Evolutionary conservation across 2,888 invertebrate genomes (phyloP), one percentile per base, ranked within the genome.

Genomic region (Folsomia candida): DNA sequence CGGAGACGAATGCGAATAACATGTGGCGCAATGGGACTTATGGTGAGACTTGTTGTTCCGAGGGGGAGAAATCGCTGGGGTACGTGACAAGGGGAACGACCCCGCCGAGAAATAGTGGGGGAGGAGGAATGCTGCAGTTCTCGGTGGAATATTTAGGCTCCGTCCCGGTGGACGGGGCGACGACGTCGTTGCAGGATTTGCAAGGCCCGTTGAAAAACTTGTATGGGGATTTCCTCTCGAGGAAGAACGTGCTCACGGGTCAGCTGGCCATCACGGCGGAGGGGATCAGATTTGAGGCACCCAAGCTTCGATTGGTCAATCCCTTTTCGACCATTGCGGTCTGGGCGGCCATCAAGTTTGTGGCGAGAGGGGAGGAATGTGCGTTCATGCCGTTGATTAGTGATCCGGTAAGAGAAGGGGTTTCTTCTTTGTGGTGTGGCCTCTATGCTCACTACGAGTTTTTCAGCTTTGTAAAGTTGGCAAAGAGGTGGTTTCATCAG

Each of bases 261-360:
- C 81, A 81, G 14, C 81, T 90, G 82, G 89, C 90, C 82, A 90
- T 90, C 78, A 89, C 89, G 1, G 85, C 86, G 79, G 85, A 86
- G 67, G 92, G 92, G 24, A 84, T 92, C n/a, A 88, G 89, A 82
- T 89, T 91, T n/a, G 86, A 88, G 81, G 76, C 79, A n/a, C 78
- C 80, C 0, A 79, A 78, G 71, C 73, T 80, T 18, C 74, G 80
- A 4, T 84, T 85, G 67, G 84, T 90, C 67, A 93, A 94, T 81
- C 91, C 93, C 1, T 94, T 94, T 81, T 91, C 93, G 24, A 91
- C 93, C 60, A 94, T 94, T 83, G 94, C 94, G 1, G 94, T 94
- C 1, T 94, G 94, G 94, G 94, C 94, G 22, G 93, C 94, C 0
- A 90, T 94, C 1, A 92, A 93, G 83, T 91, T 94, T 82, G 89